Evolutionary conservation across 2,888 invertebrate genomes (phyloP), one percentile per base, ranked within the genome.

Genomic region (Synanthedon vespiformis): DNA sequence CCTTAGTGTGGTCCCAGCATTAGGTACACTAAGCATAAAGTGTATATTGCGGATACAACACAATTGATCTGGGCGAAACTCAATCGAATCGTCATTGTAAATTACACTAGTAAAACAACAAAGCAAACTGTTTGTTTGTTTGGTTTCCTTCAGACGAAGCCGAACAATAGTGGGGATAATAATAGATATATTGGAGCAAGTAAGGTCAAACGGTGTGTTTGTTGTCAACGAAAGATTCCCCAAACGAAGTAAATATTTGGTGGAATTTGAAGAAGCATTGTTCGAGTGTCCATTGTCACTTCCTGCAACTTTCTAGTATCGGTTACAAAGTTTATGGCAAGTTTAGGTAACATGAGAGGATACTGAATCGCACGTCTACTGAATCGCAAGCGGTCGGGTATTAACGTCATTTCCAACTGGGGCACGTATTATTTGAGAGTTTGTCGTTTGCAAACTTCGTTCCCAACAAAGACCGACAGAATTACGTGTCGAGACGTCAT

Each of bases 361-460:
- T 56, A 55, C 55, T 51, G 57, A 53, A 55, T 27, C 52, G 56
- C 53, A 58, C 58, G 57, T 52, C 54, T 27, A 27, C 52, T 54
- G 60, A 58, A 60, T 60, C 52, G 52, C 52, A 58, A 60, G 58
- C 56, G 58, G 54, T 40, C 40, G 49, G 55, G 54, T 56, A 56
- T 57, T 56, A 56, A 41, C 55, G 55, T 52, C 54, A 52, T 57
- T 59, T 56, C 53, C 59, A 59, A 57, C 55, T 57, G 57, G 54
- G 50, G 56, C 61, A 61, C 61, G 61, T 61, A 61, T 61, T 61
- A 61, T 61, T 61, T 56, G 58, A 54, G 61, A 61, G 61, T 61
- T 61, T 61, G 59, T 56, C 58, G 58, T 57, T 52, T 14, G 49
- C 51, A 50, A 61, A 61, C 59, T 61, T 59, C 52, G 58, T 58